Percentiles rank a stretch among this genome's conserved stretches.
Evolutionary conservation across 2,888 invertebrate genomes (phyloP).

Genomic region (Amiota minor): DNA sequence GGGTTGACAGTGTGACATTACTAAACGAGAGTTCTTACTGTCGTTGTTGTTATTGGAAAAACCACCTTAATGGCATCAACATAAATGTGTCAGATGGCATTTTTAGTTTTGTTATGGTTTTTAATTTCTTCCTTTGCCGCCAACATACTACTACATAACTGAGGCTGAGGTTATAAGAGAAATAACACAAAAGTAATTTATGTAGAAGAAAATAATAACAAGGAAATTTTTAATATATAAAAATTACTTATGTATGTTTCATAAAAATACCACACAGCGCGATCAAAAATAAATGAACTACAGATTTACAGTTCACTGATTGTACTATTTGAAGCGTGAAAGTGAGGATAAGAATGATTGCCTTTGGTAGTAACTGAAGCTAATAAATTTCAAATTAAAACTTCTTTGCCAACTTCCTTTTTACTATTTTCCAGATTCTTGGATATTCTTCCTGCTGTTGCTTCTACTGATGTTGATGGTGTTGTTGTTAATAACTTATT

Average conservation of each 20-base stretch:
- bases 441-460: not conserved
- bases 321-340: too few species aligned
- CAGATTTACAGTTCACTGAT: too few species aligned
- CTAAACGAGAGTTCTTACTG: not conserved
- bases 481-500: too few species aligned
- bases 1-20: not conserved
- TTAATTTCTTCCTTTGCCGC: not conserved
- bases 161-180: not conserved
- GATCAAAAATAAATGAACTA: too few species aligned
- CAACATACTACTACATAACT: too few species aligned
- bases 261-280: not conserved
- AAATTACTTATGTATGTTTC: slow-evolving; percentile 41
- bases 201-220: slow-evolving; percentile 46
- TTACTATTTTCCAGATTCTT: not conserved
- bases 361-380: not conserved
- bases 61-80: slow-evolving; percentile 22
- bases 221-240: slow-evolving; percentile 61
- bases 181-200: slow-evolving; percentile 56
- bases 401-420: not conserved
- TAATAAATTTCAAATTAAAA: slow-evolving; percentile 21
- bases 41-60: slow-evolving; percentile 44
- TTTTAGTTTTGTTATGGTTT: slow-evolving; percentile 7
- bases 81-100: not conserved
- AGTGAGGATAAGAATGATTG: too few species aligned
- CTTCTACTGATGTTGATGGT: too few species aligned